A percentile compares a stretch with the other conserved stretches of the same genome.
phyloP scores from a whole-genome alignment of 2,797 vertebrate genomes.

The Propithecus deckenii region DNA sequence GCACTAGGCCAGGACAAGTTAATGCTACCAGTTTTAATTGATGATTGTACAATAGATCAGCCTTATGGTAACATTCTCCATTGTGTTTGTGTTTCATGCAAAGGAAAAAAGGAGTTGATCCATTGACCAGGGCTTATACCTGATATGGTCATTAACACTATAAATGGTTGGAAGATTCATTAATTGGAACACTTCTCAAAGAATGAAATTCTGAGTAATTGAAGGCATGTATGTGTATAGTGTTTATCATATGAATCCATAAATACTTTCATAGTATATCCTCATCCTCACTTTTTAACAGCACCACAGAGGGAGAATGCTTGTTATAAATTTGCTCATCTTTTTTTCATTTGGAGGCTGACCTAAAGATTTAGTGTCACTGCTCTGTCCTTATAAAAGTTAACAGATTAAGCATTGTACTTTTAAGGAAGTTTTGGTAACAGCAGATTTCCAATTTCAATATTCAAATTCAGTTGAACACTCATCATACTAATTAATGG shows the following conservation, averaged over 20 bases:
- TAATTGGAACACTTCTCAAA: neutral
- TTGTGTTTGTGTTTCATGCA: neutral
- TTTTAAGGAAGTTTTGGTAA: slow-evolving; percentile 12
- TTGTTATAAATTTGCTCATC: neutral
- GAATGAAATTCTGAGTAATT: neutral
- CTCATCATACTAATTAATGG: neutral
- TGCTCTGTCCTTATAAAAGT: neutral
- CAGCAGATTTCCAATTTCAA: neutral
- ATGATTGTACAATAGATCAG: neutral
- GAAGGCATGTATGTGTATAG: neutral
- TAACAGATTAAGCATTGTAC: neutral
- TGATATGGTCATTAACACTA: neutral
- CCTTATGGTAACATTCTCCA: neutral
- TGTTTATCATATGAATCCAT: neutral
- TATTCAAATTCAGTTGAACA: slow-evolving; percentile 21
- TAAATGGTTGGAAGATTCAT: neutral
- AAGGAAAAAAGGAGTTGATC: neutral
- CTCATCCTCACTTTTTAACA: neutral
- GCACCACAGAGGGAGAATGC: neutral
- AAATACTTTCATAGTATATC: neutral
- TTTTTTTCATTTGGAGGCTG: neutral
- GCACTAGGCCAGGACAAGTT: neutral
- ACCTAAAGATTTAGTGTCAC: neutral
- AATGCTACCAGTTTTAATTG: neutral
- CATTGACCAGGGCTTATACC: neutral